Evolutionary conservation across 2,797 vertebrate genomes (phyloP).

Genomic region (Alosa sapidissima): DNA sequence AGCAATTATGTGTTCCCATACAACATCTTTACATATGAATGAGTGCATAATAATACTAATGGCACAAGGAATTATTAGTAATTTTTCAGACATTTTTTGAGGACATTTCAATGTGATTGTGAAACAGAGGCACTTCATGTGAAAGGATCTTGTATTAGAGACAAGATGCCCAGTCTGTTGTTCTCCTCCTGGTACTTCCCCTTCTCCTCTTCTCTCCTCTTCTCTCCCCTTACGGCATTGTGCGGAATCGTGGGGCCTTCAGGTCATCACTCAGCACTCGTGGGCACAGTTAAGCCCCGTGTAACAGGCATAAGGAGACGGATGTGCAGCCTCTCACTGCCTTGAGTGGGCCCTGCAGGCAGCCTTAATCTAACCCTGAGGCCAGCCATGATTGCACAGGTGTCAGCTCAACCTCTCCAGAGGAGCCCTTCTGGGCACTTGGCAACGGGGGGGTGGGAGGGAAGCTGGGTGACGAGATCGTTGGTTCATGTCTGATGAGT

Average conservation of each 20-base stretch:
- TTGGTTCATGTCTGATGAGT: neutral
- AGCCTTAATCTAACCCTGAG: conserved; percentile 32
- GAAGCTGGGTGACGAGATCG: neutral
- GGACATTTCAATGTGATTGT: neutral
- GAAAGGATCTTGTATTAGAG: neutral
- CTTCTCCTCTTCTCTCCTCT: too few relatives aligned
- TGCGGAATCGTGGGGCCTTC: neutral
- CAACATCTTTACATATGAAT: neutral
- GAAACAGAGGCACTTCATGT: neutral
- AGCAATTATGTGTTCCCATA: neutral
- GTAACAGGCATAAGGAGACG: neutral
- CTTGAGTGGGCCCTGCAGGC: neutral
- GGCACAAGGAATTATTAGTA: neutral
- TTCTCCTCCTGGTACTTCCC: neutral
- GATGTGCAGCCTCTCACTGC: conserved; percentile 22
- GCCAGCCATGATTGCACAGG: conserved; percentile 15
- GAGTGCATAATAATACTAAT: neutral
- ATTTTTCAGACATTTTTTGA: too few relatives aligned
- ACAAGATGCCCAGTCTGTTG: neutral
- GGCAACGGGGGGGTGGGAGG: neutral
- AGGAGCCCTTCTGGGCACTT: neutral
- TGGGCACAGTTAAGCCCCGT: neutral
- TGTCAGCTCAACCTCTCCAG: conserved; percentile 11
- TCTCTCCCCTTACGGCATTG: neutral
- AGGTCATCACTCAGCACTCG: neutral